Conservation (phyloP, 2,888 invertebrate genomes). For the Drosophila quinaria region DNA sequence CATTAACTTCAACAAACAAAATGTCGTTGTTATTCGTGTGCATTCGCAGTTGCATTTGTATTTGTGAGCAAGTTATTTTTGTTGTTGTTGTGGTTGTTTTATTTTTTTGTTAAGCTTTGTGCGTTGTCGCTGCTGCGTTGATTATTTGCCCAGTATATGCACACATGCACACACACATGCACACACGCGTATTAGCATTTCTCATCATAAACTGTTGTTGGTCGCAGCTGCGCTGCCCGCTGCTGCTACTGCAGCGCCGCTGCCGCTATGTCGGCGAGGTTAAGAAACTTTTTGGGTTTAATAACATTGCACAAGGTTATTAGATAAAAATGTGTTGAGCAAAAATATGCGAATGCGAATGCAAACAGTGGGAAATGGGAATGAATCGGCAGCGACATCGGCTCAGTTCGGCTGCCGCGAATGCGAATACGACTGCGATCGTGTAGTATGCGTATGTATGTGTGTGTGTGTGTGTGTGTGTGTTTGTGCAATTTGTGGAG, state of each 20-base stretch:
- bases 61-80: conserved; percentile 41
- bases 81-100: conserved; percentile 2
- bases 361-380: conserved; percentile 52
- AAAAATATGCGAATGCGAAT: conserved; percentile 49
- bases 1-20: neutral
- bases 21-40: conserved; percentile 23
- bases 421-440: conserved; percentile 45
- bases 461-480: conserved; percentile 1
- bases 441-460: conserved; percentile 5
- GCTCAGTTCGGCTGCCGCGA: conserved; percentile 18
- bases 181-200: conserved; percentile 76
- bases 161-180: conserved; percentile 15
- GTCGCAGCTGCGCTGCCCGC: conserved; percentile 49
- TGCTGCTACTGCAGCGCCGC: conserved; percentile 28
- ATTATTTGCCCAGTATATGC: conserved; percentile 44
- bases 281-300: conserved; percentile 86
- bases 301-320: conserved; percentile 85
- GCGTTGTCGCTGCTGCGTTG: conserved; percentile 53
- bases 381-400: conserved; percentile 39
- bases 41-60: conserved; percentile 44
- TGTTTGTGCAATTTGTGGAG: conserved; percentile 1
- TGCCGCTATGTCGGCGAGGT: conserved; percentile 74
- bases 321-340: conserved; percentile 83
- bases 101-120: conserved; percentile 51
- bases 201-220: conserved; percentile 52